Base-by-base conservation (phyloP, 2,113 vertebrate species). In the Origma solitaria region DNA sequence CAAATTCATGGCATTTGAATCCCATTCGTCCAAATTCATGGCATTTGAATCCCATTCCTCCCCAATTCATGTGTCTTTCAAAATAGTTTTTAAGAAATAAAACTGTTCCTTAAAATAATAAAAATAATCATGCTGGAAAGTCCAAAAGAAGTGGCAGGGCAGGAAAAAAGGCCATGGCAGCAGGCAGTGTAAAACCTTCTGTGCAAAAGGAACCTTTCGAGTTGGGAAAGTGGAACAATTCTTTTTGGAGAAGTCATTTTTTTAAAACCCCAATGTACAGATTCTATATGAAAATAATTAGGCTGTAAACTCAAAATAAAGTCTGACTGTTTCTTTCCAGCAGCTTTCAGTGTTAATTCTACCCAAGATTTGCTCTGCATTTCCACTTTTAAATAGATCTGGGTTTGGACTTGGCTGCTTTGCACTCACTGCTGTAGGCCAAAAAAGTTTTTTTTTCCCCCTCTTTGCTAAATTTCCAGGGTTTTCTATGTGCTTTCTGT, bases 371-470 rank as follows among this genome's bases (percentile, higher is more conserved):
- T 78, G 85, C 68, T 92, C 94, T 97, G 80, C 37, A 31, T 92
- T 96, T 95, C 94, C 80, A 92, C 90, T 96, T 96, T 47, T 82
- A 54, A 88, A 64, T 88, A 77, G 88, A 81, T 94, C 93, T 86
- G 80, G 3, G 51, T 90, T 78, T 88, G 71, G 89, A 90, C 69
- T 97, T 97, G 95, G 96, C 94, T 80, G 79, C 27, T 90, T 78
- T 75, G 56, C 13, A 13, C 49, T 31, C 1, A 0, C 72, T 90
- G 79, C 79, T 93, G 54, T 75, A 44, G 72, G 92, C 92, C 88
- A 96, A 71, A 89, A 91, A 68, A 40, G 11, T 2, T 42, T 31
- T 50, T 78, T 91, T 70, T 80, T 31, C 13, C 1, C 22, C 33
- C 40, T 61, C 44, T 61, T 78, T 84, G 61, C 80, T 91, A 76